Evolutionary conservation across 1,140 invertebrate species (phyloP), one percentile per base, ranked within the genome.

Genomic region (Archegozetes longisetosus): DNA sequence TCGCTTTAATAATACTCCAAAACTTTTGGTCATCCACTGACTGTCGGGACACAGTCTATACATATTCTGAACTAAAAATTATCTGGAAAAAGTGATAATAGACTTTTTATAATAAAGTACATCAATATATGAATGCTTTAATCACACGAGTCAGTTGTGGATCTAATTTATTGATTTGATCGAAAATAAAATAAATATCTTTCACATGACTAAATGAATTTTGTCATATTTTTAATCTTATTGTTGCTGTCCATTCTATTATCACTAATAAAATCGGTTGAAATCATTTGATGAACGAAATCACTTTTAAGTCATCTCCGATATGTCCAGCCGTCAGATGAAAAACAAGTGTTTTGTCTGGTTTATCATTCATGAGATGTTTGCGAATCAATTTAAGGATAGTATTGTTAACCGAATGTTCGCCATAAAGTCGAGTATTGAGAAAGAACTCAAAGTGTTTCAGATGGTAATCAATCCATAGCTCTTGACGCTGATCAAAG

Each of bases 111-210:
- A 78, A 64, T 79, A 73, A 13, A 77, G 67, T 13, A 74, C 76
- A 61, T 70, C 67, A 3, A 85, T 72, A 55, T 70, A 66, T 53
- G 78, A 91, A 84, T 14, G 90, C 86, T 69, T 86, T 85, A 23
- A 98, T 77, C 14, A 78, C 77, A 72, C 96, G 84, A 20, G 98
- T 76, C 13, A 95, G 69, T n/a, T 82, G 82, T 22, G 78, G 69
- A 6, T 88, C 85, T 78, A 96, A 89, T 72, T 94, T 91, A 70
- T 98, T 88, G 6, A 96, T 83, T 77, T 98, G 94, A 76, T 98
- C 94, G 76, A 98, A 95, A 63, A 98, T 84, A 70, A 98, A n/a
- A 95, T 28, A 97, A 65, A 0, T 86, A 84, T 53, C 76, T 74
- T 12, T 77, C 74, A 75, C 93, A 98, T 9, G 69, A 65, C 40